Conservation (phyloP, 2,113 vertebrate species). For the Nothoprocta perdicaria region DNA sequence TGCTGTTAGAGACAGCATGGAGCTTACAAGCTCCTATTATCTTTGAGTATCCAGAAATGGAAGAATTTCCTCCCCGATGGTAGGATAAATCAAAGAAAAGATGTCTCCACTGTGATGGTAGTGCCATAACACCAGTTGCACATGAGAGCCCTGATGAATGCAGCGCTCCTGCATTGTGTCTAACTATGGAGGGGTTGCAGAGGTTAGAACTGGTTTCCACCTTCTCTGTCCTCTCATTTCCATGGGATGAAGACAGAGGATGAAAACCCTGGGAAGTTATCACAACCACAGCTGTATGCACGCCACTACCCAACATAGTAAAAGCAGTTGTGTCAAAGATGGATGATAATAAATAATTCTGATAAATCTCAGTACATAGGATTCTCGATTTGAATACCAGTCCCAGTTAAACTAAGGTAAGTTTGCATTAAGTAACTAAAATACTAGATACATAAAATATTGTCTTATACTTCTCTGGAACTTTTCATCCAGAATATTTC, state of each 20-base stretch:
- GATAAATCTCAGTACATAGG: neutral
- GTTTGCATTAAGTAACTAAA: neutral
- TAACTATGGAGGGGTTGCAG: accelerated
- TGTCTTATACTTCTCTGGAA: neutral
- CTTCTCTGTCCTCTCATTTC: neutral
- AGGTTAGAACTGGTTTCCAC: neutral
- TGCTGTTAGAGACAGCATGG: neutral
- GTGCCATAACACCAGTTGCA: accelerated
- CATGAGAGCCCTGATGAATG: accelerated
- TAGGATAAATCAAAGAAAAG: neutral
- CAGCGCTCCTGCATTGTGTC: neutral
- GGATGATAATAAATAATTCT: neutral
- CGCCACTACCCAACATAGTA: accelerated
- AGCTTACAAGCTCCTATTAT: neutral
- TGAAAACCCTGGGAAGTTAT: neutral
- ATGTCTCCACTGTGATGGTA: accelerated
- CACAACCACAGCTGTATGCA: neutral
- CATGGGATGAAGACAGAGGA: accelerated
- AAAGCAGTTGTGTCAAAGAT: neutral
- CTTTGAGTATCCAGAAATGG: accelerated
- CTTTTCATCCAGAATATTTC: neutral
- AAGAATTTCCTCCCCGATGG: neutral
- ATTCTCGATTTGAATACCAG: neutral
- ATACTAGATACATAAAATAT: neutral
- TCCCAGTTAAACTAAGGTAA: neutral